Evolutionary conservation across 2,888 invertebrate genomes (phyloP), one percentile per base, ranked within the genome.

Genomic region (Agonopterix alstromeriana): DNA sequence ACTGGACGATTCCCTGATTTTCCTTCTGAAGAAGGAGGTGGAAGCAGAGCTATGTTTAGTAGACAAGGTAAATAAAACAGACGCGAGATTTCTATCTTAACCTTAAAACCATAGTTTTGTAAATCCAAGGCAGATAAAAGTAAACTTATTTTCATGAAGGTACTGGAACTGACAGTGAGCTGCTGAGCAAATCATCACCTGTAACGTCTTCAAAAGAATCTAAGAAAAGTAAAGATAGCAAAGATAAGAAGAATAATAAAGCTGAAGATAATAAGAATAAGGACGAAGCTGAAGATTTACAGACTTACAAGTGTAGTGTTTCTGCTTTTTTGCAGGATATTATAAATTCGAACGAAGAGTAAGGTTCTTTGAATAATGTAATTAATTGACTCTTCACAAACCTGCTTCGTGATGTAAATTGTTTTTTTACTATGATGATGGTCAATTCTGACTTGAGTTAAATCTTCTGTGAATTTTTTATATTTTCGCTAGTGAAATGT

Each of bases 1-100:
- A 95, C 95, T 4, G 95, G 94, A 27, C 94, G 94, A 68, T 93
- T 98, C 65, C 98, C 98, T 0, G 97, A 98, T 59, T 93, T 97
- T 63, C 98, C 98, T 0, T 94, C 96, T 2, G 96, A 95, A 55
- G 98, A 98, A 67, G 93, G 95, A 60, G 97, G 97, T 7, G 97
- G 97, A 0, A 97, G 97, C 0, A 90, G 94, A 58, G 90, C 94
- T 53, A 93, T 98, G 79, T 94, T 97, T 57, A 95, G 94, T 61
- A 86, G 95, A 61, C 94, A 94, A 83, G 94, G 92, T 91, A 54
- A 1, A 27, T 27, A 17, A 27, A 3, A 27, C 1, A 27, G 27
- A 27, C 1, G 5, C 27, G 27, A 17, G 3, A 17, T 1, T 27
- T 27, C 27, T 5, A 27, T 5, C 27, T 27, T 5, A 1, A 27